Evolutionary conservation across 2,113 vertebrate species (phyloP), one percentile per base, ranked within the genome.

Genomic region (Platanista minor): DNA sequence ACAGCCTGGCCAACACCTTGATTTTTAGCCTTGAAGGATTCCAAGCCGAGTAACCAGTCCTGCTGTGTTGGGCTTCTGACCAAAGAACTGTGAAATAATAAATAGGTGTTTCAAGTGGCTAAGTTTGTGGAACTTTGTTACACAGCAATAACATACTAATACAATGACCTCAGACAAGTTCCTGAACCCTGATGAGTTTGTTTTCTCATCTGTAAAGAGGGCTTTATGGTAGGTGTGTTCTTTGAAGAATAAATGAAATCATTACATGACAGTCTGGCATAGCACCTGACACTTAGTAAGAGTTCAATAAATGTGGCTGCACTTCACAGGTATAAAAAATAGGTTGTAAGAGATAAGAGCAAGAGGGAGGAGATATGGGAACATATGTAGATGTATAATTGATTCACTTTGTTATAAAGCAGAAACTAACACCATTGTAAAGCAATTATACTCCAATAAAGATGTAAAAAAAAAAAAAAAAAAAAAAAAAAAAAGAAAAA

Each of bases 161-260:
- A 36, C 43, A 17, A 5, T 5, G 1, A 31, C 15, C 72, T 54
- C 36, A 61, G 25, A 82, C 14, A 8, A 80, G 27, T 43, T 77
- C 52, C 46, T 33, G 15, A 61, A 33, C 18, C 5, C 43, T 52
- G 61, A 27, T 1, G 1, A 5, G n/a, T 36, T 66, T 13, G 5
- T 49, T 52, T 75, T 6, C 27, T 86, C 39, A 3, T 21, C 4
- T 23, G 4, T 31, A 64, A 72, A 59, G 87, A 71, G n/a, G 49
- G 12, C 29, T 9, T 87, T 20, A 31, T 8, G n/a, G n/a, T 25
- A 52, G 0, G 9, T 75, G 15, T 46, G 46, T 8, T 43, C 23
- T 41, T 13, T 25, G 52, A 72, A 54, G 66, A 93, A 82, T 67
- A 86, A 67, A 91, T 61, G 29, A 77, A 93, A 54, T 83, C 36